Evolutionary conservation across 2,888 invertebrate species (phyloP), one percentile per base, ranked within the genome.

Genomic region (Ceraclea dissimilis): DNA sequence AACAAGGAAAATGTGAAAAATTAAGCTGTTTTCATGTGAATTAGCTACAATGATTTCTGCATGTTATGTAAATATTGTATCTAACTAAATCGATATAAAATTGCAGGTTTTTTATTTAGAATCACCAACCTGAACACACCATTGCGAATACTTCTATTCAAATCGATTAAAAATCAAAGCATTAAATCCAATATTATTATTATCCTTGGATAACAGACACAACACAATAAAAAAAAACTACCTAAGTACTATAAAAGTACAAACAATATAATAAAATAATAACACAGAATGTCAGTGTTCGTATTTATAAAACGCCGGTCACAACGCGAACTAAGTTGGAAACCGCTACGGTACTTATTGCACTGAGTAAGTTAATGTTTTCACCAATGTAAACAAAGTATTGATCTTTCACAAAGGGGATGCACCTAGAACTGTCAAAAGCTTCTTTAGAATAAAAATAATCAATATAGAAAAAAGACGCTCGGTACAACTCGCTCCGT

Each of bases 391-490:
- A 17, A 11, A 11, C 16, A 47, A 47, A 47, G 17, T 47, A 47
- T 47, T 47, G 47, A 47, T 47, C 47, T 47, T 47, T 18, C 17
- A 47, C 43, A 43, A 43, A 43, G 17, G 19, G 20, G 47, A 47
- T 47, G 47, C 47, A 47, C 47, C 4, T 5, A 47, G n/a, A 18
- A 18, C 47, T 47, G 47, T 47, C 47, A 47, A 47, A 47, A 20
- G 39, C 39, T 39, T 39, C 16, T 19, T 18, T 4, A 17, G 19
- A 18, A 39, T 13, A 39, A 47, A 47, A 47, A 47, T 20, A 47
- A 47, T 47, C 47, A 16, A 47, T 47, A 19, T 4, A 47, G 17
- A 20, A 11, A 47, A 19, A n/a, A 2, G 13, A 11, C 47, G 16
- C 47, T 47, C 4, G 4, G 13, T 13, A 39, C 39, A 18, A 20